Evolutionary conservation across 2,888 invertebrate species (phyloP).

Genomic region (Gastrophysa polygoni): DNA sequence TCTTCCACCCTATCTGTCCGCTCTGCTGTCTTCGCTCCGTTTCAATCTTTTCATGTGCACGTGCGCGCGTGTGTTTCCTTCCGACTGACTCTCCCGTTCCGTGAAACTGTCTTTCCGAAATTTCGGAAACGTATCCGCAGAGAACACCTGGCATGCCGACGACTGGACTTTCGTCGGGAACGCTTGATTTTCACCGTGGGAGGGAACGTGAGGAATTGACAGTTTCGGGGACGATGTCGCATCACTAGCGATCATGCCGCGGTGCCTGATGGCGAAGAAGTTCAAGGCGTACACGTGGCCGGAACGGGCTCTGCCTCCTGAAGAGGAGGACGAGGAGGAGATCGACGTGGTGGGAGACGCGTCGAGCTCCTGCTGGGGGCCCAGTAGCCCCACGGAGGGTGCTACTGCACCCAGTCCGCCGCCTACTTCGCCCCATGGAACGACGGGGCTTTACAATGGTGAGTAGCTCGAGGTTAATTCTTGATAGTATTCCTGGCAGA

Average conservation of each 20-base stretch:
- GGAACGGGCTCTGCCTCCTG: conserved; percentile 56
- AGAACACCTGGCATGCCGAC: no score
- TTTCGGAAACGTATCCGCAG: no score
- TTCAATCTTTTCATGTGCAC: conserved; percentile 29
- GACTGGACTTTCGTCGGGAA: no score
- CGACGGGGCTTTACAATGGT: conserved; percentile 81
- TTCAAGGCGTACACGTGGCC: conserved; percentile 88
- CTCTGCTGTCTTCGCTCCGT: conserved; percentile 42
- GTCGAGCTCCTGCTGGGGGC: conserved; percentile 69
- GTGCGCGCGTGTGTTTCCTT: conserved; percentile 33
- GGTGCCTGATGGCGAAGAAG: conserved; percentile 95
- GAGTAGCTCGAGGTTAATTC: conserved; percentile 51
- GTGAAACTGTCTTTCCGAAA: no score
- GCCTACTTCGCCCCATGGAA: conserved; percentile 70
- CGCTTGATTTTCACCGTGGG: no score
- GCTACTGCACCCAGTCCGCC: conserved; percentile 77
- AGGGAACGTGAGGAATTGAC: no score
- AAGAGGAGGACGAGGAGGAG: conserved; percentile 75
- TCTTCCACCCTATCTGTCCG: conserved; percentile 56
- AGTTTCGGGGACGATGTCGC: no score
- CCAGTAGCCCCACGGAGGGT: conserved; percentile 76
- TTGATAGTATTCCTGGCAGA: background rate
- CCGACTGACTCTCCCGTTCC: background rate
- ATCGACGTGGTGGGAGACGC: conserved; percentile 85
- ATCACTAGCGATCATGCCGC: conserved; percentile 70